phyloP scores from a whole-genome alignment of 2,113 vertebrate genomes.

The Lates calcarifer region DNA sequence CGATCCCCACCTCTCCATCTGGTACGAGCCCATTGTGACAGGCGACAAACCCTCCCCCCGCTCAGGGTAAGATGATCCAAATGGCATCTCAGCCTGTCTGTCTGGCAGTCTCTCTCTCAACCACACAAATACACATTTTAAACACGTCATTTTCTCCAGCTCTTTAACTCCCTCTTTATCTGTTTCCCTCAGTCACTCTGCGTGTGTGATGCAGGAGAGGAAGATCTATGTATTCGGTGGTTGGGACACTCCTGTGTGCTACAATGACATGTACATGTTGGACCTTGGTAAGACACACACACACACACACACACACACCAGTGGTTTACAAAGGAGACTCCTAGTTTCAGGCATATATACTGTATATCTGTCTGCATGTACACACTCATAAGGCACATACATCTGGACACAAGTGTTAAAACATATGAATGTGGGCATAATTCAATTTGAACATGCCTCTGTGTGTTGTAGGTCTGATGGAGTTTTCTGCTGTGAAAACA shows the following conservation, averaged over 20 bases:
- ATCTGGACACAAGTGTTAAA: background rate
- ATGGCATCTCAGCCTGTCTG: background rate
- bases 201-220: slow-evolving; percentile 81
- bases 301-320: background rate
- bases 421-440: fast-evolving
- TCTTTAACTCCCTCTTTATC: background rate
- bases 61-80: slow-evolving; percentile 81
- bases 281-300: slow-evolving; percentile 83
- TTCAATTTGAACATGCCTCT: background rate
- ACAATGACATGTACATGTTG: slow-evolving; percentile 86
- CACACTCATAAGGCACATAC: background rate
- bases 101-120: fast-evolving
- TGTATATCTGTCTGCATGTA: no score
- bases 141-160: fast-evolving
- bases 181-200: slow-evolving; percentile 78
- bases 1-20: slow-evolving; percentile 86
- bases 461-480: slow-evolving; percentile 85
- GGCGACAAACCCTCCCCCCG: slow-evolving; percentile 84
- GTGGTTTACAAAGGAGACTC: background rate
- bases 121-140: fast-evolving
- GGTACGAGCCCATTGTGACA: slow-evolving; percentile 88
- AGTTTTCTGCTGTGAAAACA: slow-evolving; percentile 85
- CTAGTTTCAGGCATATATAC: background rate
- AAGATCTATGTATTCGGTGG: slow-evolving; percentile 84
- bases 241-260: slow-evolving; percentile 85